Conservation (phyloP, 2,888 invertebrate species). For the Eutolmus rufibarbis region DNA sequence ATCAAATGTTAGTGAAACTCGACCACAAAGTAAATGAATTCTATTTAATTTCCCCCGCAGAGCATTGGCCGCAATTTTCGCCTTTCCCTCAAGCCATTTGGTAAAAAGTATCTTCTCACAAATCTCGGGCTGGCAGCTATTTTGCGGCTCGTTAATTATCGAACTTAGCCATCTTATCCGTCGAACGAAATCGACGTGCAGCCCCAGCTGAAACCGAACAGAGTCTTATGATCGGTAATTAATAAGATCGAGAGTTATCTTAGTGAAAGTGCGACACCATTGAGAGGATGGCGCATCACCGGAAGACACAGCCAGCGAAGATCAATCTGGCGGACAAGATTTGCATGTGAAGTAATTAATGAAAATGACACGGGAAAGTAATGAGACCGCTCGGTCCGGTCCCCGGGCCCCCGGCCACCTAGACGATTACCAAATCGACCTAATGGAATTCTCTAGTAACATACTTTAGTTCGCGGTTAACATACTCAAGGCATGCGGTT, state of each 20-base stretch:
- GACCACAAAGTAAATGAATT: background rate
- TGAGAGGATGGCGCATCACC: background rate
- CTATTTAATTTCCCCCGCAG: background rate
- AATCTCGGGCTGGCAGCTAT: background rate
- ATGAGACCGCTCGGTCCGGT: background rate
- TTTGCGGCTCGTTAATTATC: background rate
- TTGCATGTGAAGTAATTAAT: slow-evolving; percentile 26
- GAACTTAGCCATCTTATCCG: background rate
- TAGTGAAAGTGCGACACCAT: background rate
- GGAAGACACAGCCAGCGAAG: background rate
- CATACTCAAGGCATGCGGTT: slow-evolving; percentile 17
- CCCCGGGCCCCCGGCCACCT: background rate
- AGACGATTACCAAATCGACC: slow-evolving; percentile 19
- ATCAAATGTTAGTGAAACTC: background rate
- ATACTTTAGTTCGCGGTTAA: slow-evolving; percentile 24
- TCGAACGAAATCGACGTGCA: background rate
- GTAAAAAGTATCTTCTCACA: background rate
- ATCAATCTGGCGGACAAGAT: background rate
- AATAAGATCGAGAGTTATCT: background rate
- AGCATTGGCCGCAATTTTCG: background rate
- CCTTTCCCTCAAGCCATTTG: background rate
- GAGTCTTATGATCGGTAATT: background rate
- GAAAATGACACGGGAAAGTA: slow-evolving; percentile 29
- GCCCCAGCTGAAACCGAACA: background rate
- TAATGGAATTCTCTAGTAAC: slow-evolving; percentile 39